These are phyloP conservation scores for Nephrocerus scutellatus DNA, from an alignment of 2,888 invertebrate genomes.

Conservation along the genomic window DNA sequence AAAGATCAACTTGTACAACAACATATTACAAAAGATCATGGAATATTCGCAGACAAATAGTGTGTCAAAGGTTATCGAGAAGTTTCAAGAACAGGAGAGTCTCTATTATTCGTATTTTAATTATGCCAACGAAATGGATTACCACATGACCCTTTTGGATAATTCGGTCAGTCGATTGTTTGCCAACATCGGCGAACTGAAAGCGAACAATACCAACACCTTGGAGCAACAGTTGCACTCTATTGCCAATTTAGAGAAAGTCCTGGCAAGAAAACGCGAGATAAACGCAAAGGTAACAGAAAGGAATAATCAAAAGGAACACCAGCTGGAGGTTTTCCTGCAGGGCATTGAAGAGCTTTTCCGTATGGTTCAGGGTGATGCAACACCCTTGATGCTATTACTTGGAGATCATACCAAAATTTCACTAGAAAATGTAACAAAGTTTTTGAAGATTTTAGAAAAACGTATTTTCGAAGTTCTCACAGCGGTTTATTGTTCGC, in stretches of 20 bases:
- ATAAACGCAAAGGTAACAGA: conserved; percentile 25
- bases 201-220: conserved; percentile 28
- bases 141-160: conserved; percentile 41
- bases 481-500: conserved; percentile 48
- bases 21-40: conserved; percentile 40
- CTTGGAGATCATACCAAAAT: conserved; percentile 55
- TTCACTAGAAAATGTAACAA: conserved; percentile 52
- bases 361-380: conserved; percentile 50
- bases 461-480: conserved; percentile 51
- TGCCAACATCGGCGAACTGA: conserved; percentile 34
- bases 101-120: conserved; percentile 46
- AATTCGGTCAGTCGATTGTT: conserved; percentile 38
- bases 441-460: conserved; percentile 52
- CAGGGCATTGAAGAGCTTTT: conserved; percentile 36
- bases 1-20: conserved; percentile 39
- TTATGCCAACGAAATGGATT: conserved; percentile 44
- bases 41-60: conserved; percentile 33
- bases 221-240: conserved; percentile 33
- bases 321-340: conserved; percentile 30
- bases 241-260: conserved; percentile 29
- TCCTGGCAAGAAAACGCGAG: conserved; percentile 28
- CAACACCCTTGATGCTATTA: conserved; percentile 49
- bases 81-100: conserved; percentile 43
- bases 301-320: conserved; percentile 27
- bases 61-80: conserved; percentile 38